Percentiles rank a stretch among this genome's conserved stretches.
phyloP scores from a whole-genome alignment of 1,140 invertebrate genomes.

The Muscidifurax raptorellus region DNA sequence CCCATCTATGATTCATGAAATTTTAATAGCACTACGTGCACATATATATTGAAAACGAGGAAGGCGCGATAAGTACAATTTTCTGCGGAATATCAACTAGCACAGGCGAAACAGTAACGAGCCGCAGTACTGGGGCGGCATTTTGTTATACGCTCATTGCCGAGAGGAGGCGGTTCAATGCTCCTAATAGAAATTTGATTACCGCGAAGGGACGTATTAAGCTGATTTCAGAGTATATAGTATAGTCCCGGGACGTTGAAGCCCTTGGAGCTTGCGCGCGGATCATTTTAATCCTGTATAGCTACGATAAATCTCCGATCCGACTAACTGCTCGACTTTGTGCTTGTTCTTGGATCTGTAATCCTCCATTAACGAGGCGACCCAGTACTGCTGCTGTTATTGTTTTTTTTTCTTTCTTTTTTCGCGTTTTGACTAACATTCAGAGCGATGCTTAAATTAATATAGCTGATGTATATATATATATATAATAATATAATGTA shows the following conservation, averaged over 20 bases:
- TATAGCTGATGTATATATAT: too few relatives aligned
- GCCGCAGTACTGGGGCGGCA: slow-evolving; percentile 12
- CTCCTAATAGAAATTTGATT: slow-evolving; percentile 34
- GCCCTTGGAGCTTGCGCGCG: neutral
- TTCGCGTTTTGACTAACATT: neutral
- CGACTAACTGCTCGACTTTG: neutral
- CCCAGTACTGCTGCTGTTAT: slow-evolving; percentile 7
- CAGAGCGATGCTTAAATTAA: neutral
- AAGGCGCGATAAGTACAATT: neutral
- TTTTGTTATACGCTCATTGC: neutral
- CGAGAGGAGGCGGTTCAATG: neutral
- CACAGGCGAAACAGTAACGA: neutral
- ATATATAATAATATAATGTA: too few relatives aligned
- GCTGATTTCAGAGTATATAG: neutral
- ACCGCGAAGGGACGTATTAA: neutral
- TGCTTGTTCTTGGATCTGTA: neutral
- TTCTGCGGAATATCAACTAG: neutral
- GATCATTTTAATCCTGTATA: slow-evolving; percentile 11
- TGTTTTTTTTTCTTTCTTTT: neutral
- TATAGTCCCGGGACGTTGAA: neutral
- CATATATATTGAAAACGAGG: neutral
- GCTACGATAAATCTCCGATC: slow-evolving; percentile 8
- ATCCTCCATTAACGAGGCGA: neutral
- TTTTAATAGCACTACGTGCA: neutral
- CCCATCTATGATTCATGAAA: neutral